Base-by-base conservation (phyloP, 1,140 invertebrate species). In the Olivierus martensii region DNA sequence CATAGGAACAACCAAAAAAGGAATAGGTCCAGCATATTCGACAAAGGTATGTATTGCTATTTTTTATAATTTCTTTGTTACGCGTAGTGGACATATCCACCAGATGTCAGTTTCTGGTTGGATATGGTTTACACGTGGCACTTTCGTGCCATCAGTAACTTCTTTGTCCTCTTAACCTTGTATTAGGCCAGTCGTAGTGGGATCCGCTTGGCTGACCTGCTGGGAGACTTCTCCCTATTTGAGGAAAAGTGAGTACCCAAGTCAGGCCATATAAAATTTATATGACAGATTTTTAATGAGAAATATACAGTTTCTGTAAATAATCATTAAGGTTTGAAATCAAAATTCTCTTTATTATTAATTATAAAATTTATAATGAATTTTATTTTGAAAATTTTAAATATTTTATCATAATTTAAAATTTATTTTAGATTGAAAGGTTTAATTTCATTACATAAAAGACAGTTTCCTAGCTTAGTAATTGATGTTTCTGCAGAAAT, bases 1-100 rank as follows among this genome's bases (percentile, higher is more conserved):
- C 2, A 73, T 99, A 49, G 96, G 96, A 17, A 99, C 96, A 12
- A 99, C 96, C 1, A 99, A 99, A 66, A 96, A 97, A 69, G 96
- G 96, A n/a, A 94, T 94, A 63, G 89, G 94, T 11, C 94, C 94
- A 58, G 83, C 91, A 0, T 98, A 98, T 71, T 90, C 94, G 0
- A 91, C 87, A 18, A 99, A 98, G 73, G 70, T 71, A 62, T 49
- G 53, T 55, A 41, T 41, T 7, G 5, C 5, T 15, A 9, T 41
- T 41, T 41, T 41, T 3, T 2, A 15, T 28, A 28, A 28, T 28
- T 2, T 28, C 28, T 28, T 28, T 18, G 18, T 22, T 17, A 5
- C 12, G 15, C 19, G 19, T 19, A 18, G 21, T 21, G 22, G 18
- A 14, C 9, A 28, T 34, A 17, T 10, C 15, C 6, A 45, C n/a